Evolutionary conservation across 2,888 invertebrate genomes (phyloP), one percentile per base, ranked within the genome.

Genomic region (Dynastes maya): DNA sequence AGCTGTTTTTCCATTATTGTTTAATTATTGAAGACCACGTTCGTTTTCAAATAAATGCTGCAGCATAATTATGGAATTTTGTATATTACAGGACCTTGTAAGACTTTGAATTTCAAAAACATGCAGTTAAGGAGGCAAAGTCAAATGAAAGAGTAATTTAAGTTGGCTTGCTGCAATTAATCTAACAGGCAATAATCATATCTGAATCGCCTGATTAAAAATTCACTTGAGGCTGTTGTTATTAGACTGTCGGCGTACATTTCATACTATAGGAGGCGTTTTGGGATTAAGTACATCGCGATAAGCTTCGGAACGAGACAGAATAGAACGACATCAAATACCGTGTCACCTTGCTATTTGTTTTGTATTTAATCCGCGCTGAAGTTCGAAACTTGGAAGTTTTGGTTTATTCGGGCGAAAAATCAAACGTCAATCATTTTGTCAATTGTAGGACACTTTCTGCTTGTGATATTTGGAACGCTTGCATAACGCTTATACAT

Each of bases 271-370:
- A 32, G 1, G 22, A 9, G 27, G 32, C 16, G 64, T 64, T 32
- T 64, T 64, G 32, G 64, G 64, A 64, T 64, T 64, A 64, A 64
- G 64, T 64, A 64, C 64, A 64, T 64, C 64, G 64, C 64, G 64
- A 64, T 64, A 64, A 64, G 37, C 37, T n/a, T n/a, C 37, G n/a
- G 37, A 64, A 64, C 22, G 64, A 64, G 64, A n/a, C 40, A 40
- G 64, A 37, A 37, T 32, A 32, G 32, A 37, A 64, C 32, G n/a
- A 64, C 29, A 13, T 64, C 37, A 64, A 37, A 64, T 32, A 37
- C 9, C 64, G 32, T 40, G 64, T 32, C 64, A 32, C 29, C 64
- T 64, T 37, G 64, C 13, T 8, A 22, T 55, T 40, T 9, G 11
- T 8, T 11, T 11, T 11, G 45, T 64, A 37, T 64, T 64, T 64